phyloP scores from a whole-genome alignment of 1,140 invertebrate genomes.

The Brachionus rubens region DNA sequence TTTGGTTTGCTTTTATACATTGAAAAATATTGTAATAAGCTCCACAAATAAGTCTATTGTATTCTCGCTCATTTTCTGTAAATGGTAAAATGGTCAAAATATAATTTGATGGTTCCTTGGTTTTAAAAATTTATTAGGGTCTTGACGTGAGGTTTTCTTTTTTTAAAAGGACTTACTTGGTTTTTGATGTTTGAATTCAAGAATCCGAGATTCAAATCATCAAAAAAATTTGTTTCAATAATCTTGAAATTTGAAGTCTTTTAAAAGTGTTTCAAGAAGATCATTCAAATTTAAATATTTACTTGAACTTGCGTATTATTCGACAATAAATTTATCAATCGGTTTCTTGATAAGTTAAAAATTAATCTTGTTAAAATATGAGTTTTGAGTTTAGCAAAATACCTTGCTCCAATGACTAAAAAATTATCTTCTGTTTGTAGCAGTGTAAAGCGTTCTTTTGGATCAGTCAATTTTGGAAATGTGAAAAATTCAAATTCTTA shows the following conservation, averaged over 20 bases:
- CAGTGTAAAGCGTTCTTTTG: too few relatives aligned
- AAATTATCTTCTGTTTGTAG: too few relatives aligned
- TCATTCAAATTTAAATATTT: neutral
- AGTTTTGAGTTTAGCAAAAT: neutral
- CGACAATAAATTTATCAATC: neutral
- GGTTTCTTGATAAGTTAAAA: neutral
- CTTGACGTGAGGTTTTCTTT: too few relatives aligned
- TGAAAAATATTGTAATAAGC: conserved; percentile 4
- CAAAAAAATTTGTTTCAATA: too few relatives aligned
- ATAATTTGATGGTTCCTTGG: neutral
- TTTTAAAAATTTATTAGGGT: neutral
- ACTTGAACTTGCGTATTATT: conserved; percentile 12
- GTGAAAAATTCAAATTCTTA: too few relatives aligned
- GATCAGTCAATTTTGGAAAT: too few relatives aligned
- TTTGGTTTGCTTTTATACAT: conserved; percentile 14
- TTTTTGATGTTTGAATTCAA: too few relatives aligned
- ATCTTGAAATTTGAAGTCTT: too few relatives aligned
- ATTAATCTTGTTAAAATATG: neutral
- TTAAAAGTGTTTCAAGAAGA: too few relatives aligned
- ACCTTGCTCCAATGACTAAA: neutral
- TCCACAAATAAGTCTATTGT: conserved; percentile 26
- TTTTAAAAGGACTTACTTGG: too few relatives aligned
- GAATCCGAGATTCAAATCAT: too few relatives aligned
- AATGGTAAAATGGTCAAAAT: neutral
- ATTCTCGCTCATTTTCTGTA: neutral